These are phyloP conservation scores for Ashinkailepas kermadecensis DNA, from an alignment of 2,888 invertebrate genomes.

Conservation along the genomic window DNA sequence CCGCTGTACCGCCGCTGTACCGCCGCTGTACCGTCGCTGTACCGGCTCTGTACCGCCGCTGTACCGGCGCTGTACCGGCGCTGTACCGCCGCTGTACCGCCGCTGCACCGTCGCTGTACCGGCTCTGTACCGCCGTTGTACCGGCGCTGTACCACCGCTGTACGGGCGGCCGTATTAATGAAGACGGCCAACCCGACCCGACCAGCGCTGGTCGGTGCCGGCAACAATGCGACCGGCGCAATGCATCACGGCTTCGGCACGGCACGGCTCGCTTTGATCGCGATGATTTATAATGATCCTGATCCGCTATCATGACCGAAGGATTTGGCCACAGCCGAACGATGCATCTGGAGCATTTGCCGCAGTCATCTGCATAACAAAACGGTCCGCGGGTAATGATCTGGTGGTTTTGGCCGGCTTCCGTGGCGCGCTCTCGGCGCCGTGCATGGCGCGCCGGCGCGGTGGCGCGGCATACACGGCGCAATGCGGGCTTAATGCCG, in stretches of 20 bases:
- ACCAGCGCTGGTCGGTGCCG: neutral
- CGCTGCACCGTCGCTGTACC: too few relatives aligned
- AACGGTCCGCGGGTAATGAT: neutral
- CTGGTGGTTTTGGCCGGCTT: neutral
- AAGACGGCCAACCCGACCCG: neutral
- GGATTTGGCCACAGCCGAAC: neutral
- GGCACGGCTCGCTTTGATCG: neutral
- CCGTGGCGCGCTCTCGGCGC: neutral
- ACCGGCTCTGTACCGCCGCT: too few relatives aligned
- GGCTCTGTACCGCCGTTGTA: too few relatives aligned
- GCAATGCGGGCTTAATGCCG: neutral
- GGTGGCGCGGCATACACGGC: neutral
- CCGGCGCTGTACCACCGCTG: too few relatives aligned
- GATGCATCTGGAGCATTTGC: neutral
- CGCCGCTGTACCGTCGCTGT: too few relatives aligned
- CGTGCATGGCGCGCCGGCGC: too few relatives aligned
- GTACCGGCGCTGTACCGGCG: too few relatives aligned
- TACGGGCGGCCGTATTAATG: neutral
- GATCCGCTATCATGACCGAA: neutral
- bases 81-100: too few relatives aligned
- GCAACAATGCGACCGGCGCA: neutral
- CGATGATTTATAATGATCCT: neutral
- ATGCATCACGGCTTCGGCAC: neutral
- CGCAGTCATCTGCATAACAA: slow-evolving; percentile 11
- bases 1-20: too few relatives aligned